Evolutionary conservation across 37 sponge, comb jelly and placozoan species (phyloP).

Genomic region (Agelas oroides): DNA sequence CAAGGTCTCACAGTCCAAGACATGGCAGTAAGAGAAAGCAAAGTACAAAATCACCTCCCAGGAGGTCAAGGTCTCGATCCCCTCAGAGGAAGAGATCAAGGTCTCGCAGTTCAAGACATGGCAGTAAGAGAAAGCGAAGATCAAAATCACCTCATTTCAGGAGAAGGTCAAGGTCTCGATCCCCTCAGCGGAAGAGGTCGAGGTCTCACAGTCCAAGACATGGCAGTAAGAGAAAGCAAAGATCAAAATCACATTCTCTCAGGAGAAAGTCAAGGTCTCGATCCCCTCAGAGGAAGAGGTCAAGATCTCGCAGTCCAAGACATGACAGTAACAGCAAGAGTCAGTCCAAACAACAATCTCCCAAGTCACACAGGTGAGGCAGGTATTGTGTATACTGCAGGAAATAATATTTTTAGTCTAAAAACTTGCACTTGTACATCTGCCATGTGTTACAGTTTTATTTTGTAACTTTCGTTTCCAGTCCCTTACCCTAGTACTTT

Average conservation of each 20-base stretch:
- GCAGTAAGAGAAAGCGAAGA: not conserved
- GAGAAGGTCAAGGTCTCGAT: too few species aligned
- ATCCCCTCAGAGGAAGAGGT: conserved; percentile 20
- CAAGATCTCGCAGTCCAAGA: conserved; percentile 5
- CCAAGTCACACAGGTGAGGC: not conserved
- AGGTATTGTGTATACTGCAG: not conserved
- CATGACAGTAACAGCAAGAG: not conserved
- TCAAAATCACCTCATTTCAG: not conserved
- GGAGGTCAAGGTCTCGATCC: too few species aligned
- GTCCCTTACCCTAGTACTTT: too few species aligned
- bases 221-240: conserved; percentile 17
- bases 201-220: too few species aligned
- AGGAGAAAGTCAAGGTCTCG: conserved; percentile 22
- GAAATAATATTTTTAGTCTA: too few species aligned
- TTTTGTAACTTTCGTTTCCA: too few species aligned
- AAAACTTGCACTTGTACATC: too few species aligned
- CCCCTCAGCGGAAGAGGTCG: too few species aligned
- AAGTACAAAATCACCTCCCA: too few species aligned
- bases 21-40: too few species aligned
- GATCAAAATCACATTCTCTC: not conserved
- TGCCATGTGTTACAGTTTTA: too few species aligned
- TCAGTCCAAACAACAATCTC: not conserved
- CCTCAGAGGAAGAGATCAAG: conserved; percentile 24
- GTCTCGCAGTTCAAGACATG: not conserved
- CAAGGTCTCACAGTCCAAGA: too few species aligned